Evolutionary conservation across 2,888 invertebrate genomes (phyloP).

Genomic region (Cosmia pyralina): DNA sequence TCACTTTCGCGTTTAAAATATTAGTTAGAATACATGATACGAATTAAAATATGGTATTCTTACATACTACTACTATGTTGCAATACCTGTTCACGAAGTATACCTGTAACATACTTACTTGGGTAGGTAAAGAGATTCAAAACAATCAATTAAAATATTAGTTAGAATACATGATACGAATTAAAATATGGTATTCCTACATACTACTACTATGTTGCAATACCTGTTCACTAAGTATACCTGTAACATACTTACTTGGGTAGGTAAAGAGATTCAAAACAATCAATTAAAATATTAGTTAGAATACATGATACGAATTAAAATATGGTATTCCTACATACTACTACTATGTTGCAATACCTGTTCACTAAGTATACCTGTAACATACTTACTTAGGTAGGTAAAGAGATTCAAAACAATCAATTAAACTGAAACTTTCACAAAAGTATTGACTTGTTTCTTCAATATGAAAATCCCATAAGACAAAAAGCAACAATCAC

Average conservation of each 20-base stretch:
- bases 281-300: too few relatives aligned
- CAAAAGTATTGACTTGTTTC: not conserved
- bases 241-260: not conserved
- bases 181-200: not conserved
- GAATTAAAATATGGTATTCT: conserved; percentile 3
- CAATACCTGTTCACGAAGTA: not conserved
- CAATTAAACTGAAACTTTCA: not conserved
- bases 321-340: not conserved
- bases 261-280: not conserved
- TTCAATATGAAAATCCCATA: not conserved
- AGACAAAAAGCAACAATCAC: not conserved
- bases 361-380: not conserved
- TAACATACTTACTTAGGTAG: not conserved
- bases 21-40: not conserved
- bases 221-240: not conserved
- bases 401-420: not conserved
- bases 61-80: not conserved
- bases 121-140: not conserved
- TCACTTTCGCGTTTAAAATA: too few relatives aligned
- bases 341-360: not conserved
- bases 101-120: not conserved
- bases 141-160: not conserved
- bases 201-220: not conserved
- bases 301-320: not conserved
- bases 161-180: not conserved